phyloP scores from a whole-genome alignment of 2,113 vertebrate genomes.

The Hydrochoerus hydrochaeris region DNA sequence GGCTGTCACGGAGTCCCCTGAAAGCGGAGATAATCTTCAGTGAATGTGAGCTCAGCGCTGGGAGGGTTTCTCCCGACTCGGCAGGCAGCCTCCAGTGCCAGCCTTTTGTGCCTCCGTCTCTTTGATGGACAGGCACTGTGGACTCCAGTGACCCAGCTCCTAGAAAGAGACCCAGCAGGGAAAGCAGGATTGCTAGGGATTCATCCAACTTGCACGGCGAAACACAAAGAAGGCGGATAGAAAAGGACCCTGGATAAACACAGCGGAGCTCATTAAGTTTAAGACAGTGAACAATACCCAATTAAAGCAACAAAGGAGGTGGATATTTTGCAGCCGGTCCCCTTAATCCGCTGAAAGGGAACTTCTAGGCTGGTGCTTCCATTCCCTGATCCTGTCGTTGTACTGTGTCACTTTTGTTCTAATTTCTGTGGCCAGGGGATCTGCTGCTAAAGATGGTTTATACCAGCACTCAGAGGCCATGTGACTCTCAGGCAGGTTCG shows the following conservation, averaged over 20 bases:
- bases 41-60: neutral
- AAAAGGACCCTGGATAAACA: neutral
- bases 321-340: neutral
- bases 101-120: neutral
- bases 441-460: neutral
- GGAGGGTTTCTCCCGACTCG: neutral
- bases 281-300: neutral
- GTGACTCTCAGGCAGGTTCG: rapidly evolving
- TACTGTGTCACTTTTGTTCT: neutral
- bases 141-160: neutral
- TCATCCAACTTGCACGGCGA: neutral
- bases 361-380: rapidly evolving
- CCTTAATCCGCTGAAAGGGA: neutral
- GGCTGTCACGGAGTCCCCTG: neutral
- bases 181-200: too few relatives aligned
- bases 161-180: neutral
- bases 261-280: neutral
- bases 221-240: neutral
- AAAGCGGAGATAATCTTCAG: neutral
- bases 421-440: rapidly evolving
- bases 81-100: neutral
- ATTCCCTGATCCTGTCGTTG: too few relatives aligned
- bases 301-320: neutral
- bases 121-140: neutral
- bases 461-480: neutral